Evolutionary conservation across 1,140 invertebrate genomes (phyloP).

Genomic region (Hypsibius dujardini): DNA sequence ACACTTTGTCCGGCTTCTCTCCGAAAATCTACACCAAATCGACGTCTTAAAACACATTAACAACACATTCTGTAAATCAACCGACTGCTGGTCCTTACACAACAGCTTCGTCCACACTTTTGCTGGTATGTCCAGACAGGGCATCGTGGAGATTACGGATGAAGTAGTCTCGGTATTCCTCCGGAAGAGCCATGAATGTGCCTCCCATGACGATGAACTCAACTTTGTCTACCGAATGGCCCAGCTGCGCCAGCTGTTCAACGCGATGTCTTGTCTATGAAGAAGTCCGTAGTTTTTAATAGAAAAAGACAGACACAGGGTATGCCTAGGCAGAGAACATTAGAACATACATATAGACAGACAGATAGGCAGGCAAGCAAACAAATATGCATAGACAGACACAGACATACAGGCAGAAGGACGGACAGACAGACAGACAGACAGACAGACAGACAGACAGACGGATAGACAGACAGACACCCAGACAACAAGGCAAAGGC

Average conservation of each 20-base stretch:
- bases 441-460: no score
- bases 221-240: slow-evolving; percentile 95
- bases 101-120: slow-evolving; percentile 78
- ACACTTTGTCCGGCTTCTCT: slow-evolving; percentile 82
- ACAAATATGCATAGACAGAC: no score
- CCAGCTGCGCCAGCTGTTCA: slow-evolving; percentile 85
- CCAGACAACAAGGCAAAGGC: no score
- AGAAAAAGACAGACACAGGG: neutral
- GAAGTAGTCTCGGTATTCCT: slow-evolving; percentile 95
- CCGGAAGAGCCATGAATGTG: slow-evolving; percentile 92
- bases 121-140: slow-evolving; percentile 78
- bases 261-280: slow-evolving; percentile 61
- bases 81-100: slow-evolving; percentile 36
- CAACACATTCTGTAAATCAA: slow-evolving; percentile 2
- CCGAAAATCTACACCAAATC: slow-evolving; percentile 49
- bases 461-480: no score
- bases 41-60: slow-evolving; percentile 13
- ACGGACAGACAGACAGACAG: no score
- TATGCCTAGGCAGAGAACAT: no score
- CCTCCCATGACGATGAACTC: slow-evolving; percentile 99
- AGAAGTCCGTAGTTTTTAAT: neutral
- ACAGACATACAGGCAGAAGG: no score
- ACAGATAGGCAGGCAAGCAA: no score
- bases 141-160: slow-evolving; percentile 96
- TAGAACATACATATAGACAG: no score